Conservation (phyloP, 2,888 invertebrate species). For the Trypoxylon attenuatum region DNA sequence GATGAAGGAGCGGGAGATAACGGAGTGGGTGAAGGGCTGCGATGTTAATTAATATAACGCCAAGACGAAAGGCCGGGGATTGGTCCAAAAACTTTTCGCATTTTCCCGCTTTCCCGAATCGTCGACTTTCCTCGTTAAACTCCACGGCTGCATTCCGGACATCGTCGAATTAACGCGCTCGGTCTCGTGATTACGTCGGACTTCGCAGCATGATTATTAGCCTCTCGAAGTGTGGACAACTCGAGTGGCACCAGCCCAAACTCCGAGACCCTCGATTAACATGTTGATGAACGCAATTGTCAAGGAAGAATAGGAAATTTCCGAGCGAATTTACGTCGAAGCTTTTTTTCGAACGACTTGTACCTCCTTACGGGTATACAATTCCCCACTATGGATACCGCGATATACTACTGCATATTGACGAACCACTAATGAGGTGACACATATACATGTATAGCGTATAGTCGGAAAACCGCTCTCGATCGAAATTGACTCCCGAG, state of each 20-base stretch:
- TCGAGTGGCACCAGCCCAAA: background rate
- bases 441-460: no score
- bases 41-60: slow-evolving; percentile 46
- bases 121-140: background rate
- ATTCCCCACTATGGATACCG: no score
- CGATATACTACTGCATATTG: no score
- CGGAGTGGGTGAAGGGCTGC: slow-evolving; percentile 1
- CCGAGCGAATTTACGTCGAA: background rate
- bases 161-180: background rate
- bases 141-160: background rate
- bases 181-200: slow-evolving; percentile 48
- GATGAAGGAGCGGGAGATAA: background rate
- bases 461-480: no score
- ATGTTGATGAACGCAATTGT: slow-evolving; percentile 31
- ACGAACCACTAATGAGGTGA: no score
- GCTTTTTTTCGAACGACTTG: no score
- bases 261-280: slow-evolving; percentile 25
- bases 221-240: slow-evolving; percentile 18
- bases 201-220: slow-evolving; percentile 51
- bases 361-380: no score
- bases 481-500: no score
- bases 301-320: background rate
- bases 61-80: slow-evolving; percentile 14
- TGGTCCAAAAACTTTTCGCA: slow-evolving; percentile 30
- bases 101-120: slow-evolving; percentile 18